phyloP scores from a whole-genome alignment of 1,140 invertebrate genomes.

The Homalodisca vitripennis region DNA sequence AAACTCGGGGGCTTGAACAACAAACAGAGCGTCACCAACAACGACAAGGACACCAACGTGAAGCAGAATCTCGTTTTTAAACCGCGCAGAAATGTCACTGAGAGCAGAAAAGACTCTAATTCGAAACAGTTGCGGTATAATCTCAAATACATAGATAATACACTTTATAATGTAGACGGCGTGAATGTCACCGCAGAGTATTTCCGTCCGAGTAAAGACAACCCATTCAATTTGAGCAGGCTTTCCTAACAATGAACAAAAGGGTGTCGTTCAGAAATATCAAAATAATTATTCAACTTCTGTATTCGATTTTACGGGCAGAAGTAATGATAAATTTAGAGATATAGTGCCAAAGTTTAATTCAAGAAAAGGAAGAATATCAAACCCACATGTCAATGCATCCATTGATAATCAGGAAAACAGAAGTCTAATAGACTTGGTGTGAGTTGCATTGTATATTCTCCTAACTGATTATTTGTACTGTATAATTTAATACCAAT shows the following conservation, averaged over 20 bases:
- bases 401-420: too few relatives aligned
- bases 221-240: not conserved
- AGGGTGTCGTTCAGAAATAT: not conserved
- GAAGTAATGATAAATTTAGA: constrained; percentile 22
- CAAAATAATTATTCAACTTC: not conserved
- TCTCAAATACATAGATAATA: constrained; percentile 7
- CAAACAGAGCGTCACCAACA: not conserved
- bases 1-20: not conserved
- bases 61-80: not conserved
- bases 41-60: not conserved
- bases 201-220: constrained; percentile 13
- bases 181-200: constrained; percentile 3
- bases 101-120: constrained; percentile 1
- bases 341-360: constrained; percentile 4
- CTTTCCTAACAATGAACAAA: not conserved
- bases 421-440: too few relatives aligned
- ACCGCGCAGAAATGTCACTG: not conserved
- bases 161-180: not conserved
- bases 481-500: too few relatives aligned
- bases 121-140: constrained; percentile 20
- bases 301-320: not conserved
- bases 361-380: not conserved
- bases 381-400: not conserved
- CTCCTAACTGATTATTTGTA: too few relatives aligned
- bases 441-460: too few relatives aligned